A percentile compares a stretch with the other conserved stretches of the same genome.
Evolutionary conservation across 1,140 invertebrate species (phyloP).

Genomic region (Tetramorium parvispinum): DNA sequence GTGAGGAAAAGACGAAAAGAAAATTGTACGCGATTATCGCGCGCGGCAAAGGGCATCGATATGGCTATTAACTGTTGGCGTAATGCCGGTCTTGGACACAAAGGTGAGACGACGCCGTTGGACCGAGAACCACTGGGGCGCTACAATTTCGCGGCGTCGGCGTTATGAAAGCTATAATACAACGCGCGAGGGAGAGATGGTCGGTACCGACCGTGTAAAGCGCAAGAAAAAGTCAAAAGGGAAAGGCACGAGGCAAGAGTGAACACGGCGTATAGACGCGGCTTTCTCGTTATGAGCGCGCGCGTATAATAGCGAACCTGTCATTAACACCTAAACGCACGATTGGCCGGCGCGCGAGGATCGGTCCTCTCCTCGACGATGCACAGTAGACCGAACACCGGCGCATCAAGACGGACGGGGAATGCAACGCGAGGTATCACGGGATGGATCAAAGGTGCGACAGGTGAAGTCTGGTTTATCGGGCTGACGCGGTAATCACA

Average conservation of each 20-base stretch:
- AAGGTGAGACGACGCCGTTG: neutral
- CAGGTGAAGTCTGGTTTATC: conserved; percentile 79
- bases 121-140: conserved; percentile 73
- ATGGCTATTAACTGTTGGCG: neutral
- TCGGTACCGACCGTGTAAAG: conserved; percentile 70
- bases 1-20: neutral
- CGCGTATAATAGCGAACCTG: conserved; percentile 79
- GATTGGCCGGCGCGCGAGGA: conserved; percentile 64
- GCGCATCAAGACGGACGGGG: conserved; percentile 19
- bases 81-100: neutral
- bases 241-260: conserved; percentile 45
- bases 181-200: conserved; percentile 67
- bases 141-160: conserved; percentile 75
- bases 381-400: conserved; percentile 51
- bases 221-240: conserved; percentile 62
- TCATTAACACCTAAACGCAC: conserved; percentile 82
- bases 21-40: neutral
- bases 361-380: conserved; percentile 23
- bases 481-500: conserved; percentile 79
- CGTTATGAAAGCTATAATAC: conserved; percentile 79
- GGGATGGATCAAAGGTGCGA: conserved; percentile 72
- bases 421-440: conserved; percentile 53
- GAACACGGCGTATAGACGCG: conserved; percentile 56
- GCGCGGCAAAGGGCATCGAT: neutral
- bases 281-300: conserved; percentile 78